phyloP scores from a whole-genome alignment of 1,140 invertebrate species.

The Mizuhopecten yessoensis region DNA sequence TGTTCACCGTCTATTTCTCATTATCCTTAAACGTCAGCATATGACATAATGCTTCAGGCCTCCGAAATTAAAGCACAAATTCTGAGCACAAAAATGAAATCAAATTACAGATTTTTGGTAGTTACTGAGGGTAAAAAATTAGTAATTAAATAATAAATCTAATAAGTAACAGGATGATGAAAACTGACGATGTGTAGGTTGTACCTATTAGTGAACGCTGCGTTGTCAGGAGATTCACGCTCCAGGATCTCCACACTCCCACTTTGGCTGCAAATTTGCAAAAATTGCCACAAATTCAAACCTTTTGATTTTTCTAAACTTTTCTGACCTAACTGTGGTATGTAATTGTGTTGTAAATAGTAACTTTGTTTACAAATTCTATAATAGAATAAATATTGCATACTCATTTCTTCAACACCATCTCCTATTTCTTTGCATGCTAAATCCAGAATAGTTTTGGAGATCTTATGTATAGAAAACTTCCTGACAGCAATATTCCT shows the following conservation, averaged over 20 bases:
- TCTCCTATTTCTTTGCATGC: too few relatives aligned
- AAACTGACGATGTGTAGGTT: background rate
- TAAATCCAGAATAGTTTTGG: too few relatives aligned
- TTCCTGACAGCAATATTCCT: too few relatives aligned
- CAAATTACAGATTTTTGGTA: background rate
- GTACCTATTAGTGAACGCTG: background rate
- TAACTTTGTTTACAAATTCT: too few relatives aligned
- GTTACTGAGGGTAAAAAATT: background rate
- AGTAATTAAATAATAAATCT: background rate
- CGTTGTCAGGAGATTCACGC: background rate
- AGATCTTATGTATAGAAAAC: too few relatives aligned
- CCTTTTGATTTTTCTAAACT: background rate
- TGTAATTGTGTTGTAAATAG: too few relatives aligned
- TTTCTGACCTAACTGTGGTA: too few relatives aligned
- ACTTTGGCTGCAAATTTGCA: background rate
- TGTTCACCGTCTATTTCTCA: too few relatives aligned
- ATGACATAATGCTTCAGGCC: background rate
- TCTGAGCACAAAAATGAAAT: background rate
- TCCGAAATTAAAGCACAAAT: background rate
- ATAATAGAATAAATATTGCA: too few relatives aligned
- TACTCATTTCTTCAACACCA: too few relatives aligned
- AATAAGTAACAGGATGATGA: background rate
- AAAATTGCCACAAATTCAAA: background rate
- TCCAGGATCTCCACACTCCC: background rate
- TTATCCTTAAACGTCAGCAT: background rate